A percentile compares a stretch with the other conserved stretches of the same genome.
Evolutionary conservation across 2,888 invertebrate species (phyloP).

Genomic region (Parnassius orleans): DNA sequence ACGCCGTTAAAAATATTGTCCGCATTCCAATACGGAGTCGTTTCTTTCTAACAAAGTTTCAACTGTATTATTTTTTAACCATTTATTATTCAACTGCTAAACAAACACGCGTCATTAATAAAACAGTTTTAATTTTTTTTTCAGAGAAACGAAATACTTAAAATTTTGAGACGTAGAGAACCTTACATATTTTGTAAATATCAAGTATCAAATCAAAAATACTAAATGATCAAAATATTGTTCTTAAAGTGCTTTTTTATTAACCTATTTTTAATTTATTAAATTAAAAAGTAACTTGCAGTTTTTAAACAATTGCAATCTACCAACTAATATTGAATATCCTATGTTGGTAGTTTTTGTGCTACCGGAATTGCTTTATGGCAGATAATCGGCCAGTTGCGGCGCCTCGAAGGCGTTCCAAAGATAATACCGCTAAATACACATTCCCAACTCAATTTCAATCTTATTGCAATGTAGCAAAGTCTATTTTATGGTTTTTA

Average conservation of each 20-base stretch:
- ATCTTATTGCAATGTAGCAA: constrained; percentile 35
- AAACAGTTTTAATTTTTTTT: too few relatives aligned
- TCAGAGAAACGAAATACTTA: too few relatives aligned
- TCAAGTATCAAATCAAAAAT: too few relatives aligned
- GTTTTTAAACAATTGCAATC: constrained; percentile 30
- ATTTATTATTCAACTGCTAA: too few relatives aligned
- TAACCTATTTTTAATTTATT: too few relatives aligned
- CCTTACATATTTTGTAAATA: too few relatives aligned
- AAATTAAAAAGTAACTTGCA: too few relatives aligned
- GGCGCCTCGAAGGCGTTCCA: constrained; percentile 72
- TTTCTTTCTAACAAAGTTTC: not conserved
- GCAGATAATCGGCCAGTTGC: constrained; percentile 66
- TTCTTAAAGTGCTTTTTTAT: too few relatives aligned
- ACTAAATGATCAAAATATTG: too few relatives aligned
- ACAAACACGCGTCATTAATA: too few relatives aligned
- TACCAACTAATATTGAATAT: constrained; percentile 44
- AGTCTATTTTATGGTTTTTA: constrained; percentile 8
- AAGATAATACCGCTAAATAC: constrained; percentile 34
- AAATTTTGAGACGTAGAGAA: too few relatives aligned
- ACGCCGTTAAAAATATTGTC: constrained; percentile 42
- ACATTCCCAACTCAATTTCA: constrained; percentile 30
- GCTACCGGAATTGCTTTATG: constrained; percentile 79
- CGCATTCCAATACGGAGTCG: constrained; percentile 48
- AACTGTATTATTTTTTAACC: too few relatives aligned
- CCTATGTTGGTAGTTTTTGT: constrained; percentile 60